Percentiles rank a stretch among this genome's conserved stretches.
Evolutionary conservation across 2,113 vertebrate genomes (phyloP).

Genomic region (Tringa solitaria): DNA sequence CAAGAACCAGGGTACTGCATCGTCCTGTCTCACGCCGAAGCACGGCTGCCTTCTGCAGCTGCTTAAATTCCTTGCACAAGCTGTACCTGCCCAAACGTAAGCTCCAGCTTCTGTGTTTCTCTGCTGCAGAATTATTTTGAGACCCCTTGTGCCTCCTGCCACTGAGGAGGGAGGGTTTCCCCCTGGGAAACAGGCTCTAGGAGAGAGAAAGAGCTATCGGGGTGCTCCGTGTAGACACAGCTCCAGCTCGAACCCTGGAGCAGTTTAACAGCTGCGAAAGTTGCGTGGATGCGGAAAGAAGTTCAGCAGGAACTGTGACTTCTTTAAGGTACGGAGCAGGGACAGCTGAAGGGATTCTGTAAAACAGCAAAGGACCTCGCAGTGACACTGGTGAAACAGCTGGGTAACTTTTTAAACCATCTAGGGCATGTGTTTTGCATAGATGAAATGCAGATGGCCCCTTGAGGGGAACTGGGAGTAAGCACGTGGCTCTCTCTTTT

Average conservation of each 20-base stretch:
- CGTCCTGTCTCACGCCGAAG: rapidly evolving
- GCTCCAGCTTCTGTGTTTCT: background rate
- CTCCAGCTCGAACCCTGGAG: background rate
- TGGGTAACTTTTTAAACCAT: background rate
- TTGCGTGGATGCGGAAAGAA: background rate
- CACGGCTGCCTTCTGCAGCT: background rate
- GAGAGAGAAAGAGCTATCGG: background rate
- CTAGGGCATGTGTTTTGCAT: background rate
- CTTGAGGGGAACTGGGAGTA: background rate
- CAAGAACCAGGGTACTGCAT: too few relatives aligned
- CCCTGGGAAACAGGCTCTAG: background rate
- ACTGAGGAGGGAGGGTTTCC: background rate
- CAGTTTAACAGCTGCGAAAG: too few relatives aligned
- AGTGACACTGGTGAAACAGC: background rate
- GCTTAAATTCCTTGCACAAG: background rate
- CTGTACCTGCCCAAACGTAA: background rate
- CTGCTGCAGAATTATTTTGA: background rate
- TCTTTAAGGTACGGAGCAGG: background rate
- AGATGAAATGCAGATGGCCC: background rate
- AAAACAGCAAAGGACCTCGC: background rate
- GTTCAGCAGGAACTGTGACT: background rate
- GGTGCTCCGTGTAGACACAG: background rate
- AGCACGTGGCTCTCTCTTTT: background rate
- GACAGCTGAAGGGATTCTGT: background rate
- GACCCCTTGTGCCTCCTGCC: background rate